Evolutionary conservation across 1,140 invertebrate genomes (phyloP).

Genomic region (Conopomorpha cramerella): DNA sequence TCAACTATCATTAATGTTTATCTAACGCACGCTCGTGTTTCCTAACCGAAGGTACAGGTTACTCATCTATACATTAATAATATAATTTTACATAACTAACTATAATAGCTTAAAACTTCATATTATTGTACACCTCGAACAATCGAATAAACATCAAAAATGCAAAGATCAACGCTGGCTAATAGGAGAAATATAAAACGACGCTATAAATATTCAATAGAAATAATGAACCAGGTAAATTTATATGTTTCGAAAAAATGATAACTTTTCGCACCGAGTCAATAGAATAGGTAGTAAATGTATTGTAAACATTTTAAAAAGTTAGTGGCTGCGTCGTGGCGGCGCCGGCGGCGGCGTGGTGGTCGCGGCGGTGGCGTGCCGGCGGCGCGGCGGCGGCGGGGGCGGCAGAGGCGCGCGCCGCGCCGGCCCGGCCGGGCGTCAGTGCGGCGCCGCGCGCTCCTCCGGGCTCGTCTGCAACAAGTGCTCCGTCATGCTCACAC

Average conservation of each 20-base stretch:
- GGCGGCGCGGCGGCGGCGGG: slow-evolving; percentile 3
- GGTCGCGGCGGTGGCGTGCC: slow-evolving; percentile 1
- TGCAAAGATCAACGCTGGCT: slow-evolving; percentile 37
- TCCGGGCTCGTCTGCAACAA: too few relatives aligned
- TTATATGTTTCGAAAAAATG: slow-evolving; percentile 45
- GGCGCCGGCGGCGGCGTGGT: not conserved
- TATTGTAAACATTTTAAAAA: too few relatives aligned
- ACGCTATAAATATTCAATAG: slow-evolving; percentile 33
- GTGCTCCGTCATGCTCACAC: too few relatives aligned
- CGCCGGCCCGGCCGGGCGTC: not conserved
- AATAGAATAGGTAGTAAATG: too few relatives aligned
- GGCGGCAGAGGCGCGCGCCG: not conserved
- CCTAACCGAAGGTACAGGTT: not conserved
- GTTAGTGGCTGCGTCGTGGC: not conserved
- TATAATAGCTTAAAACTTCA: not conserved
- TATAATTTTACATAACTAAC: not conserved
- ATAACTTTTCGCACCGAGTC: slow-evolving; percentile 33
- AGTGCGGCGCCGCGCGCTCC: too few relatives aligned
- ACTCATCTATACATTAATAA: not conserved
- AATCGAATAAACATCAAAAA: slow-evolving; percentile 45
- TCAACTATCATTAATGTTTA: too few relatives aligned
- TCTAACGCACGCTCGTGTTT: too few relatives aligned
- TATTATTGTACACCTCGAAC: slow-evolving; percentile 16
- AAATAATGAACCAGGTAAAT: slow-evolving; percentile 41
- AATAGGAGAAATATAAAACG: slow-evolving; percentile 39